Evolutionary conservation across 1,140 invertebrate species (phyloP).

Genomic region (Lepidotrigona ventralis): DNA sequence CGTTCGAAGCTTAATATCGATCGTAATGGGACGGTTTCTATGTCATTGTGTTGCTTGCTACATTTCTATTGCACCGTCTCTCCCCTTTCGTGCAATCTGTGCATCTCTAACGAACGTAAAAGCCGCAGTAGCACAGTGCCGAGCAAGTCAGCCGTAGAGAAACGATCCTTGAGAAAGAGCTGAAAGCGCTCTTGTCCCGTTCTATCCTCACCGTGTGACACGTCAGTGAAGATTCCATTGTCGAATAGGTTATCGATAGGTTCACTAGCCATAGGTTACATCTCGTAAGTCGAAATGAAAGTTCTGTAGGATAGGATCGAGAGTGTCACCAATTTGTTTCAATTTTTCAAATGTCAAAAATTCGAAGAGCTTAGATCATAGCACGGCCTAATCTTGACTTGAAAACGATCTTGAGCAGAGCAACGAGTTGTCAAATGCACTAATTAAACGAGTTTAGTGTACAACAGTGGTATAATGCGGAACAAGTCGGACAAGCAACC

Average conservation of each 20-base stretch:
- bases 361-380: not conserved
- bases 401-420: not conserved
- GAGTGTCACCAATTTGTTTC: not conserved
- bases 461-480: conserved; percentile 10
- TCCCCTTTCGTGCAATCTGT: not conserved
- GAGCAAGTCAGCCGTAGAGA: conserved; percentile 10
- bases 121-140: conserved; percentile 15
- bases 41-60: not conserved
- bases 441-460: not conserved
- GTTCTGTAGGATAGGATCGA: not conserved
- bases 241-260: not conserved
- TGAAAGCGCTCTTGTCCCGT: too few species aligned
- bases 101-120: not conserved
- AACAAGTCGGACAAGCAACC: not conserved
- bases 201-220: not conserved
- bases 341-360: too few species aligned
- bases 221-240: not conserved
- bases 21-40: too few species aligned
- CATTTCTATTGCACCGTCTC: not conserved
- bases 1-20: not conserved
- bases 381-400: too few species aligned
- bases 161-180: not conserved
- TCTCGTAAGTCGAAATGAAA: not conserved
- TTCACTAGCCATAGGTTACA: not conserved
- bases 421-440: not conserved